phyloP scores from a whole-genome alignment of 2,888 invertebrate species.

The Himalopsyche kuldschensis region DNA sequence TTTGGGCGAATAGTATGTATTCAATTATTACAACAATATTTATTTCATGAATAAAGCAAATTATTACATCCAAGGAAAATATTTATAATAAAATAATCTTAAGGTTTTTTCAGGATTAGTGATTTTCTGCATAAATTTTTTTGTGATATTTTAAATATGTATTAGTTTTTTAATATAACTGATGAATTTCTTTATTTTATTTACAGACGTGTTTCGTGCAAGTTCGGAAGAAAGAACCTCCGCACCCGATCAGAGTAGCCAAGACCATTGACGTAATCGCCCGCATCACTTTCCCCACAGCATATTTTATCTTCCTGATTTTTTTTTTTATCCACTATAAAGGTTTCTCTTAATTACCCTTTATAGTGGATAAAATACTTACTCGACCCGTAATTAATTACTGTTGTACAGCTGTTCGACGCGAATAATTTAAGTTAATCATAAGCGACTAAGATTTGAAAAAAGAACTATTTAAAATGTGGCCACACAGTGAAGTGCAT shows the following conservation, averaged over 20 bases:
- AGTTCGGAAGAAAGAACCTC: constrained; percentile 88
- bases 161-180: not conserved
- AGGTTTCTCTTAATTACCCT: constrained; percentile 69
- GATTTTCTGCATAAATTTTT: too few species aligned
- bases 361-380: too few species aligned
- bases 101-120: too few species aligned
- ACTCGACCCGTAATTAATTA: not conserved
- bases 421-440: not conserved
- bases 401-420: not conserved
- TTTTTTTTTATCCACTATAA: constrained; percentile 96
- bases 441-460: not conserved
- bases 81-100: too few species aligned
- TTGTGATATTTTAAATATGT: too few species aligned
- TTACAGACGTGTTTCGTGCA: constrained; percentile 79
- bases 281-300: constrained; percentile 89
- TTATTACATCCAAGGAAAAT: too few species aligned
- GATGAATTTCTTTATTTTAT: constrained; percentile 39
- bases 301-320: constrained; percentile 90
- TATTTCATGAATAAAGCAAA: too few species aligned
- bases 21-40: too few species aligned
- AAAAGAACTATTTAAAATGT: not conserved
- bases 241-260: constrained; percentile 89
- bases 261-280: constrained; percentile 95
- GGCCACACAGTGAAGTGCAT: not conserved
- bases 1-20: too few species aligned